Evolutionary conservation across 2,888 invertebrate genomes (phyloP), one percentile per base, ranked within the genome.

Genomic region (Zygothrica quintamaculata): DNA sequence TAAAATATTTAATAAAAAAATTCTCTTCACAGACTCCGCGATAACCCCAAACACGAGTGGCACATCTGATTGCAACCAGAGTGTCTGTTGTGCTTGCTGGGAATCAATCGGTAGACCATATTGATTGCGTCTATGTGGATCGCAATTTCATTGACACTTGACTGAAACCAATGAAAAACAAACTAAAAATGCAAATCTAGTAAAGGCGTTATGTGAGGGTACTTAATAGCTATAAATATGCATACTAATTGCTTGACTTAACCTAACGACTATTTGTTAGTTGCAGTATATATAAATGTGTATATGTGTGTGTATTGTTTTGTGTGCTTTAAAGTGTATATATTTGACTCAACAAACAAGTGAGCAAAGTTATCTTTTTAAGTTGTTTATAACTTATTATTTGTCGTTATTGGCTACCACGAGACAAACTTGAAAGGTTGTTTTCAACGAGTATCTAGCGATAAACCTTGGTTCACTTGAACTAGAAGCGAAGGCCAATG

Each of bases 31-130:
- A 44, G 13, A 46, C 18, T 42, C 22, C 40, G 22, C 47, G 84
- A 84, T 79, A 80, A 79, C 84, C 84, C 71, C 62, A 11, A 9
- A n/a, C 3, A 39, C 12, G 25, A 11, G 29, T n/a, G 7, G 7
- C 29, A 9, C 46, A 33, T 1, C 8, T 1, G 34, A 11, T 40
- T 29, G 7, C 22, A 43, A 15, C 22, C 37, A n/a, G 12, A 51
- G 13, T 44, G 34, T 26, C 40, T 26, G 26, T 34, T 9, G 16
- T 8, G 26, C 25, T 16, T 4, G 0, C 5, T 2, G 18, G 18
- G 18, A 22, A 5, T 22, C 18, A 5, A 22, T 22, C 18, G 5
- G 18, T 22, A 22, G 18, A 22, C 18, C 2, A 5, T 5, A 22
- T 22, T 22, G 18, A 22, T 22, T 22, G 18, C 18, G 18, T 22